Conservation (phyloP, 2,888 invertebrate genomes). For the Lithophane semibrunnea region DNA sequence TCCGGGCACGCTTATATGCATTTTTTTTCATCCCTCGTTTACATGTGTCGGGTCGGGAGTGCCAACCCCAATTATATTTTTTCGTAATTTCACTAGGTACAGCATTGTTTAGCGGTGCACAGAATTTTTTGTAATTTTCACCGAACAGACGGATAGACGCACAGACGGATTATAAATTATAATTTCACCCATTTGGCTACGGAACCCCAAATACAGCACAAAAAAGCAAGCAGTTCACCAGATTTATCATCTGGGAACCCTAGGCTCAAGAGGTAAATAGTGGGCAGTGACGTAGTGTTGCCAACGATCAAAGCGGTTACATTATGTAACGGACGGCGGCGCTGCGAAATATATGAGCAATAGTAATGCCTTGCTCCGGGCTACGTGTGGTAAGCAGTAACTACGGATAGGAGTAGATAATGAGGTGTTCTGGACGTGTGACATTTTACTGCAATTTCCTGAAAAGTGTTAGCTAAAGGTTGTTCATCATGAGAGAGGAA, state of each 20-base stretch:
- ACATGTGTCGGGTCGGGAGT: background rate
- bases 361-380: constrained; percentile 53
- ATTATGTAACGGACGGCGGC: constrained; percentile 63
- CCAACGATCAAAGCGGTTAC: constrained; percentile 69
- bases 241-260: constrained; percentile 50
- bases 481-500: background rate
- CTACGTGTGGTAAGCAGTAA: constrained; percentile 59
- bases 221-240: constrained; percentile 1
- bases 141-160: background rate
- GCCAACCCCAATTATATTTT: background rate
- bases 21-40: background rate
- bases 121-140: background rate
- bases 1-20: too few relatives aligned
- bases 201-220: background rate
- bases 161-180: background rate
- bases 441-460: constrained; percentile 33
- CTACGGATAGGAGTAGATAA: constrained; percentile 19
- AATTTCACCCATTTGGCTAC: background rate
- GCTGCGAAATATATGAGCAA: constrained; percentile 57
- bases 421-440: constrained; percentile 19
- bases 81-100: too few relatives aligned
- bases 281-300: constrained; percentile 58
- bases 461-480: background rate
- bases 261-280: constrained; percentile 60
- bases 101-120: background rate